A percentile compares a stretch with the other conserved stretches of the same genome.
phyloP scores from a whole-genome alignment of 2,797 vertebrate species.

The Rhabdophis nuchalis region DNA sequence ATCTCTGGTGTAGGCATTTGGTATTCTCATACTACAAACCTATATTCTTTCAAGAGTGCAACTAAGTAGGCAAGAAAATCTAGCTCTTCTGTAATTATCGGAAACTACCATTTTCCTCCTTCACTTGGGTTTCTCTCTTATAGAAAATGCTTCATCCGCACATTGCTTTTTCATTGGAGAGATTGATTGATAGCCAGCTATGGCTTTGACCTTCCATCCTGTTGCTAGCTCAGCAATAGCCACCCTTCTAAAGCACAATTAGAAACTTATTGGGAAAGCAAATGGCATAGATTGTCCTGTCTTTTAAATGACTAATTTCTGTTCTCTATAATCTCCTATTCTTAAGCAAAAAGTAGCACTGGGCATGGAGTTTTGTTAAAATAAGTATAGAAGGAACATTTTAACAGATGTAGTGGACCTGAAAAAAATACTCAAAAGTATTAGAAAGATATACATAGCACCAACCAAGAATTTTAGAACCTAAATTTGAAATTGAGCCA shows the following conservation, averaged over 20 bases:
- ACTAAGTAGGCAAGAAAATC: background rate
- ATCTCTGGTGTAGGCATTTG: background rate
- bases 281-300: background rate
- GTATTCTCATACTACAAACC: background rate
- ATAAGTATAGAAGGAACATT: background rate
- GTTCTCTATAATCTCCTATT: background rate
- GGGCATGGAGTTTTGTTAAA: background rate
- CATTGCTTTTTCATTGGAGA: background rate
- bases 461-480: background rate
- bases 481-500: background rate
- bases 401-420: background rate
- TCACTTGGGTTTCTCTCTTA: background rate
- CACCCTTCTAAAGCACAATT: background rate
- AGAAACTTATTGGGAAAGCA: background rate
- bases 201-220: background rate
- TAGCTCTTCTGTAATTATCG: background rate
- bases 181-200: background rate
- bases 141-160: background rate
- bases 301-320: background rate
- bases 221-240: background rate
- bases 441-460: background rate
- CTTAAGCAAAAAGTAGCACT: background rate
- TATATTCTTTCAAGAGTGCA: background rate
- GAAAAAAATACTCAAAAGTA: background rate
- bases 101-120: background rate